Evolutionary conservation across 2,113 vertebrate species (phyloP).

Genomic region (Mormyrus iriodes): DNA sequence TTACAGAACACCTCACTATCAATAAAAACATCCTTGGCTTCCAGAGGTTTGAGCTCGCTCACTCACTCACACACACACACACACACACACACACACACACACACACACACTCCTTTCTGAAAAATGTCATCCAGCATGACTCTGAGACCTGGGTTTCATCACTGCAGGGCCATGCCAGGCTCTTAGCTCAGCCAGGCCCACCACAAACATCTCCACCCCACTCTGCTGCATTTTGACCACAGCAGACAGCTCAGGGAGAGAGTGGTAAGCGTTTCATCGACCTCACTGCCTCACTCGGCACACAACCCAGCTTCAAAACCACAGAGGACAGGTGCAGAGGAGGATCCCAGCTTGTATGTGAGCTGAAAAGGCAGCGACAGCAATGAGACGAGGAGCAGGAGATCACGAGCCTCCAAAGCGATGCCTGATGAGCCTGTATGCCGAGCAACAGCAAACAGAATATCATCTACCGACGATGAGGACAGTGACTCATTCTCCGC

Average conservation of each 20-base stretch:
- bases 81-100: not conserved
- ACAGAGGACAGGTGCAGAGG: not conserved
- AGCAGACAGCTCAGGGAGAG: not conserved
- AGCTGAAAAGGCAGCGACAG: not conserved
- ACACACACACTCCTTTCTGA: not conserved
- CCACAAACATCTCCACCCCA: not conserved
- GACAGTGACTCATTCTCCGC: not conserved
- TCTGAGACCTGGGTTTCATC: not conserved
- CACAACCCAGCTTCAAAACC: not conserved
- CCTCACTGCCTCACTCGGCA: not conserved
- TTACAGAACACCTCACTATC: constrained; percentile 34
- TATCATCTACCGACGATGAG: not conserved
- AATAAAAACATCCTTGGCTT: constrained; percentile 42
- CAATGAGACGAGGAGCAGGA: not conserved
- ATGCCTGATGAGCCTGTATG: not conserved
- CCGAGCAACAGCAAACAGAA: not conserved
- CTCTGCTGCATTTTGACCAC: not conserved
- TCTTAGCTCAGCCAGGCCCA: not conserved
- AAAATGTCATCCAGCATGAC: not conserved
- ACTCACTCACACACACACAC: too few relatives aligned
- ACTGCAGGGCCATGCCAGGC: not conserved
- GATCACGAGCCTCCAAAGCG: not conserved
- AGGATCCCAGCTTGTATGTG: not conserved
- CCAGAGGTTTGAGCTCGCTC: constrained; percentile 34
- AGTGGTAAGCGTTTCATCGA: not conserved